phyloP scores from a whole-genome alignment of 2,113 vertebrate genomes.

The sheep (Ovis aries) region DNA sequence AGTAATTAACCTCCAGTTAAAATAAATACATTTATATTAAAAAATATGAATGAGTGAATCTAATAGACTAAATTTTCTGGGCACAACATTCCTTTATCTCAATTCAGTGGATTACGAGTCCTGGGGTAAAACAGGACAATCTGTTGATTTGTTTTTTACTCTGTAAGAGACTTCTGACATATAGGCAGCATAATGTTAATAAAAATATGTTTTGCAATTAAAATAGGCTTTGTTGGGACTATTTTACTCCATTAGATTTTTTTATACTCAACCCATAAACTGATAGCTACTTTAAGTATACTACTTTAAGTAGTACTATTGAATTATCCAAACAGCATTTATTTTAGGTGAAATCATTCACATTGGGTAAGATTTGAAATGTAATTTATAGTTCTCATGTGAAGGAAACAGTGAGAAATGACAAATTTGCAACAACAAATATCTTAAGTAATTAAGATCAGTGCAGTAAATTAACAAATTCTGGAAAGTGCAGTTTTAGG shows the following conservation, averaged over 20 bases:
- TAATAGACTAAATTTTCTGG: background rate
- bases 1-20: too few species aligned
- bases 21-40: too few species aligned
- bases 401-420: background rate
- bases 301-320: background rate
- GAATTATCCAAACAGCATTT: background rate
- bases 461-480: background rate
- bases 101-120: background rate
- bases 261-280: background rate
- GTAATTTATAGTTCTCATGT: background rate
- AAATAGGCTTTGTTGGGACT: background rate
- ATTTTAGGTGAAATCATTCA: background rate
- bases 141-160: background rate
- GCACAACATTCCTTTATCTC: background rate
- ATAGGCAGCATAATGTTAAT: background rate
- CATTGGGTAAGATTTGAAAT: background rate
- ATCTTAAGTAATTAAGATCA: background rate
- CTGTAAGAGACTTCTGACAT: background rate
- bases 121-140: background rate
- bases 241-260: background rate
- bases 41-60: background rate
- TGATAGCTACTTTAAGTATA: background rate
- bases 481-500: background rate
- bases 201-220: background rate
- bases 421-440: background rate